phyloP scores from a whole-genome alignment of 2,113 vertebrate genomes.

The Rhinichthys klamathensis region DNA sequence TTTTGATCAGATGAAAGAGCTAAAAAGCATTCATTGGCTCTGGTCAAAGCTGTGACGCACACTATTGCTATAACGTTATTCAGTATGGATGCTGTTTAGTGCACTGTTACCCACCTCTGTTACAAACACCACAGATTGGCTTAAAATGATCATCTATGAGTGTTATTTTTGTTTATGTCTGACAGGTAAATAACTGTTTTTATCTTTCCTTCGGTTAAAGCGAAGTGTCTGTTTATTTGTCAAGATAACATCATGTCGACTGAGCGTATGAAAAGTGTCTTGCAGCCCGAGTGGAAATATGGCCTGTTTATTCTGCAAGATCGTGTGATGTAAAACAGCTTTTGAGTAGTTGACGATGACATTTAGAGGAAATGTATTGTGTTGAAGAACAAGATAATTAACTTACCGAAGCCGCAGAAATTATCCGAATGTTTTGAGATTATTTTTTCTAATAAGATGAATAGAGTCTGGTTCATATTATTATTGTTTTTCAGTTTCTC shows the following conservation, averaged over 20 bases:
- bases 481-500: neutral
- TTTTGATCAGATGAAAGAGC: neutral
- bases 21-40: constrained; percentile 20
- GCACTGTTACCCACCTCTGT: neutral
- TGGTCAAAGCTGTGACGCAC: constrained; percentile 20
- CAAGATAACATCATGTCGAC: neutral
- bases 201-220: neutral
- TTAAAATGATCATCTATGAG: constrained; percentile 32
- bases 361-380: neutral
- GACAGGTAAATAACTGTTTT: constrained; percentile 19
- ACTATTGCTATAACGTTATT: neutral
- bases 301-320: constrained; percentile 15
- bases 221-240: neutral
- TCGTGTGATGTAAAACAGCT: neutral
- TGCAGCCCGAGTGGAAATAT: constrained; percentile 19
- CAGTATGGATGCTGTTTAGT: constrained; percentile 34
- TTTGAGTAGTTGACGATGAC: neutral
- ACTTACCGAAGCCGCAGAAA: neutral
- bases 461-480: neutral
- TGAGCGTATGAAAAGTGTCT: constrained; percentile 1
- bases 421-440: too few relatives aligned
- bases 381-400: neutral
- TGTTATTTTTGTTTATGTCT: constrained; percentile 10
- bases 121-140: constrained; percentile 11
- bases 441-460: neutral